phyloP scores from a whole-genome alignment of 1,140 invertebrate genomes.

The Oscheius sp. region DNA sequence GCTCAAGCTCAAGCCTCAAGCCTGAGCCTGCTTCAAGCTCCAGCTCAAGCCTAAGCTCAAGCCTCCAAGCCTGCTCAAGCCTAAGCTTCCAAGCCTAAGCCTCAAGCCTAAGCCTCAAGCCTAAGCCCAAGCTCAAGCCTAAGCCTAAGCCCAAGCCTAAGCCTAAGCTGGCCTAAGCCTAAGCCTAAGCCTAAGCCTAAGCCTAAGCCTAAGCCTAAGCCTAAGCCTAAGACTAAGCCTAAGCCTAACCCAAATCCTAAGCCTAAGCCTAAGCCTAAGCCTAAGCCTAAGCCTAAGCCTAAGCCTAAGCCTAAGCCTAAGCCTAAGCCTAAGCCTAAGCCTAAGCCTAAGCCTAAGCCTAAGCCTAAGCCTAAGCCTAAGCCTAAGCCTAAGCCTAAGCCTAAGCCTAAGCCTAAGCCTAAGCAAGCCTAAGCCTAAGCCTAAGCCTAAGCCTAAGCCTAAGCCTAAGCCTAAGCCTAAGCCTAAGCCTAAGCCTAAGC shows the following conservation, averaged over 20 bases:
- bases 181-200: neutral
- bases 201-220: slow-evolving; percentile 7
- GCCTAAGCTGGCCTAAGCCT: neutral
- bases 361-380: slow-evolving; percentile 25
- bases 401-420: slow-evolving; percentile 19
- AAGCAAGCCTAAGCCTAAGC: slow-evolving; percentile 2
- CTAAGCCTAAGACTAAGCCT: slow-evolving; percentile 7
- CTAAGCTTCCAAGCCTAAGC: slow-evolving; percentile 32
- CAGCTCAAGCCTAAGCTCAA: slow-evolving; percentile 32
- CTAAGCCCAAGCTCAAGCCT: slow-evolving; percentile 24
- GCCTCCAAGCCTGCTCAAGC: slow-evolving; percentile 28
- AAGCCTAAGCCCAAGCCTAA: slow-evolving; percentile 29
- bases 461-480: slow-evolving; percentile 19
- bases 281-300: slow-evolving; percentile 5
- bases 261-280: slow-evolving; percentile 18
- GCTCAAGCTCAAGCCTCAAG: slow-evolving; percentile 41
- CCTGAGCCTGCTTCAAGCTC: slow-evolving; percentile 32
- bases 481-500: slow-evolving; percentile 42
- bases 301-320: slow-evolving; percentile 19
- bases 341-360: slow-evolving; percentile 10
- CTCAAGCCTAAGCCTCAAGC: slow-evolving; percentile 33
- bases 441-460: slow-evolving; percentile 14
- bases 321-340: slow-evolving; percentile 2
- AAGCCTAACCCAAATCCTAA: neutral
- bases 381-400: slow-evolving; percentile 24